Conservation (phyloP, 2,113 vertebrate species). For the Pungitius pungitius region DNA sequence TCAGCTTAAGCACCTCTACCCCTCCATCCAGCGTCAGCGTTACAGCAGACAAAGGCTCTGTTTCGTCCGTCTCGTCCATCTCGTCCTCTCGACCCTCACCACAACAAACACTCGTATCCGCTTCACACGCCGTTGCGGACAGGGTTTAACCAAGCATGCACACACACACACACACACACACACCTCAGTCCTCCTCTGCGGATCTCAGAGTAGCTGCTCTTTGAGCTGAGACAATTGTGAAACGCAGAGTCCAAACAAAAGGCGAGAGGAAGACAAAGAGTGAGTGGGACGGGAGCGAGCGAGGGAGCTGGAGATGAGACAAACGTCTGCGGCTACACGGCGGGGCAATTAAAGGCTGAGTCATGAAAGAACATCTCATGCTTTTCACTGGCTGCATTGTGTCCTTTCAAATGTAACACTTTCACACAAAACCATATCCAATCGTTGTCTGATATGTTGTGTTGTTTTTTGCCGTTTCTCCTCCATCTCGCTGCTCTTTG, state of each 20-base stretch:
- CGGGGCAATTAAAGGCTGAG: conserved; percentile 55
- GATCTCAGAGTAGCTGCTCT: conserved; percentile 22
- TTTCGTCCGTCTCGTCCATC: neutral
- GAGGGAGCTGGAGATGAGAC: conserved; percentile 57
- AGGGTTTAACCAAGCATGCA: conserved; percentile 35
- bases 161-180: neutral
- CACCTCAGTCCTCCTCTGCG: conserved; percentile 41
- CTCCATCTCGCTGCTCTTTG: neutral
- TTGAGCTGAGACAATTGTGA: conserved; percentile 58
- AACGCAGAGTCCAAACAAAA: conserved; percentile 61
- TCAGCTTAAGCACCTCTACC: conserved; percentile 73
- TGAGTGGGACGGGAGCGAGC: conserved; percentile 54
- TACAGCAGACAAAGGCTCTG: too few species aligned
- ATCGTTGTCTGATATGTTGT: conserved; percentile 11
- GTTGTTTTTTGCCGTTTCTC: neutral
- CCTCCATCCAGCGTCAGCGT: too few species aligned
- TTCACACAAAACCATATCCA: conserved; percentile 12
- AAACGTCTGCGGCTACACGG: conserved; percentile 54
- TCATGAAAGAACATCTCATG: conserved; percentile 49
- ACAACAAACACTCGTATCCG: conserved; percentile 30
- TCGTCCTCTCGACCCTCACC: neutral
- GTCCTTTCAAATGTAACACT: conserved; percentile 31
- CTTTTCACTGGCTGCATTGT: conserved; percentile 36
- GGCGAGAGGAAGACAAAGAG: conserved; percentile 54
- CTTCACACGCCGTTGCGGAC: conserved; percentile 17